Evolutionary conservation across 1,140 invertebrate genomes (phyloP).

Genomic region (Trinorchestia longiramus): DNA sequence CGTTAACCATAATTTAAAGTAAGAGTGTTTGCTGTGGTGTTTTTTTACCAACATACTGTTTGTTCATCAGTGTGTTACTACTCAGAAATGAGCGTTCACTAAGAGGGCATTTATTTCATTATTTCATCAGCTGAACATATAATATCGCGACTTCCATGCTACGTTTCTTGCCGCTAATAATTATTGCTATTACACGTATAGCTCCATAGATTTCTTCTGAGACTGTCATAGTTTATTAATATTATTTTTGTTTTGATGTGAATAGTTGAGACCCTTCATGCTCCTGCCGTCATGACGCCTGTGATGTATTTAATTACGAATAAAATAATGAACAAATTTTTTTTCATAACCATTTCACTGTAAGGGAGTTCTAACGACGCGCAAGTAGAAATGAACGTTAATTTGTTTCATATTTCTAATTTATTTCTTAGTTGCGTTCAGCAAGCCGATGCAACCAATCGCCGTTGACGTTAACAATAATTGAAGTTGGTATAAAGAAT

Average conservation of each 20-base stretch:
- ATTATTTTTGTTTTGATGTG: not conserved
- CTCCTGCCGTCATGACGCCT: not conserved
- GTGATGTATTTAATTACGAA: conserved; percentile 29
- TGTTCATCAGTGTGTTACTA: not conserved
- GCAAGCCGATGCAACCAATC: not conserved
- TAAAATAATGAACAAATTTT: not conserved
- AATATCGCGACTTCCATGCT: not conserved
- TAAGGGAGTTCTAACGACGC: not conserved
- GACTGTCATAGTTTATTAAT: not conserved
- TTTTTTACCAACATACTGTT: not conserved
- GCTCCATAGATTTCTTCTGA: not conserved
- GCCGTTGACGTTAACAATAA: not conserved
- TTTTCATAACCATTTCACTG: not conserved
- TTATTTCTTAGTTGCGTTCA: not conserved
- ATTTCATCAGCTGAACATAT: not conserved
- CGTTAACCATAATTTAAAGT: not conserved
- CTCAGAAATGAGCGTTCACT: not conserved
- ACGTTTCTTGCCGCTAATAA: not conserved
- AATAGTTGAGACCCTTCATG: not conserved
- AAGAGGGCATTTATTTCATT: not conserved
- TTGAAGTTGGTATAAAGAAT: no score
- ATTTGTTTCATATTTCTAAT: not conserved
- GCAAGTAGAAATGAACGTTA: no score
- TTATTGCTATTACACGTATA: not conserved
- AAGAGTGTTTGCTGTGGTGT: not conserved